Evolutionary conservation across 2,113 vertebrate species (phyloP).

Genomic region (Pomatorhinus ruficollis): DNA sequence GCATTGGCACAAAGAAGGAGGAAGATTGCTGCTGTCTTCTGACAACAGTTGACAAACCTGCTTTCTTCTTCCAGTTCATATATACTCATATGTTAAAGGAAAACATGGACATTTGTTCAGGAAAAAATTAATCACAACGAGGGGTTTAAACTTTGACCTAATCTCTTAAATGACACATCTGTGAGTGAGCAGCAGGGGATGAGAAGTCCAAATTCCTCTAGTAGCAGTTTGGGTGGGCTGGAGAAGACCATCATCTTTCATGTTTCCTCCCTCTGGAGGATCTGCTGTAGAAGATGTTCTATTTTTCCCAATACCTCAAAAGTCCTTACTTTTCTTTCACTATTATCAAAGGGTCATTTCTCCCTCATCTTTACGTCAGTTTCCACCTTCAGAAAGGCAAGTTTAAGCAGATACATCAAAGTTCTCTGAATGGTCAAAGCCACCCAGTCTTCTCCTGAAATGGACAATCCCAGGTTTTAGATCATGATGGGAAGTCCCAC

Average conservation of each 20-base stretch:
- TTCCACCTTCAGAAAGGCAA: not conserved
- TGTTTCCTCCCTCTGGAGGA: not conserved
- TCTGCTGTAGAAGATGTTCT: not conserved
- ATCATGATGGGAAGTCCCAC: constrained; percentile 1
- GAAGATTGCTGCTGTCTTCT: not conserved
- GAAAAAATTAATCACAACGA: rapidly evolving
- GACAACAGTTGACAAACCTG: not conserved
- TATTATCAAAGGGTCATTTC: not conserved
- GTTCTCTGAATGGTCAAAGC: not conserved
- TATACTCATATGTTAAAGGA: not conserved
- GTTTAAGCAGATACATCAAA: not conserved
- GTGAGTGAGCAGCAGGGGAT: not conserved
- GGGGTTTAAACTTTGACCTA: not conserved
- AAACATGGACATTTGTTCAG: not conserved
- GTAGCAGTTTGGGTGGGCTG: not conserved
- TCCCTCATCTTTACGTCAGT: not conserved
- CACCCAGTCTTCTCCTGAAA: not conserved
- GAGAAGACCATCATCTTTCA: not conserved
- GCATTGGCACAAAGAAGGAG: not conserved
- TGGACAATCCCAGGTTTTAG: not conserved
- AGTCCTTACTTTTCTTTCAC: not conserved
- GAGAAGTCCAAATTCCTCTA: not conserved
- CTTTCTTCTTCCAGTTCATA: not conserved
- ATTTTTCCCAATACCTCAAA: not conserved
- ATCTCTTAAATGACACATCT: not conserved